Evolutionary conservation across 2,888 invertebrate genomes (phyloP).

Genomic region (Gymnoscelis rufifasciata): DNA sequence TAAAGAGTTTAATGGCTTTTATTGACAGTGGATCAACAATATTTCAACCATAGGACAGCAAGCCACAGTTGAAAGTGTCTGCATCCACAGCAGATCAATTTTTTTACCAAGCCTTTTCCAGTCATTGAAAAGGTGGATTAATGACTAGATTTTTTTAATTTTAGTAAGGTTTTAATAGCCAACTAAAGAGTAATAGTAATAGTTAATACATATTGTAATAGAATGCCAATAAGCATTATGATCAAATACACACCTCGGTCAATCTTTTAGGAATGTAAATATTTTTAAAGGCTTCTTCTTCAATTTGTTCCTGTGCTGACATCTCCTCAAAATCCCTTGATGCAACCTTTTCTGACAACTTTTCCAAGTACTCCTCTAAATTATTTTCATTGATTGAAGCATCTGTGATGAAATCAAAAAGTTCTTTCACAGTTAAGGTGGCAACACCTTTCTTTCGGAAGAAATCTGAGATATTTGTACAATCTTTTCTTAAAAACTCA

Average conservation of each 20-base stretch:
- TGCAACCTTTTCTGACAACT: constrained; percentile 83
- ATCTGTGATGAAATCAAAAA: constrained; percentile 98
- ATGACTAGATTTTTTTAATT: too few species aligned
- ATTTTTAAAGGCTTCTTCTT: constrained; percentile 95
- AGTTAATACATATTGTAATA: too few species aligned
- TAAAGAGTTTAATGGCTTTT: too few species aligned
- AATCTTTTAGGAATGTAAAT: constrained; percentile 95
- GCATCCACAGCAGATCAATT: too few species aligned
- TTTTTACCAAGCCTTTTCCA: too few species aligned
- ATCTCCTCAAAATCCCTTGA: constrained; percentile 81
- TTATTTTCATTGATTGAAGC: constrained; percentile 88
- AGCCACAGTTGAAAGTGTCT: too few species aligned
- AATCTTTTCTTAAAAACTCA: constrained; percentile 96
- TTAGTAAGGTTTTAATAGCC: too few species aligned
- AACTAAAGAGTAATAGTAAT: too few species aligned
- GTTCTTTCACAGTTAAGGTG: constrained; percentile 93
- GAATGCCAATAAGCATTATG: too few species aligned
- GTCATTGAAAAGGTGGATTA: too few species aligned
- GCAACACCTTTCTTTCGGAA: constrained; percentile 93
- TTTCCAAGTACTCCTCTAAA: constrained; percentile 88
- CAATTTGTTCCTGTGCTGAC: constrained; percentile 86
- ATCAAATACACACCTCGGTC: constrained; percentile 83
- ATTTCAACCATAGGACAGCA: too few species aligned
- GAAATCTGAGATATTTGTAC: constrained; percentile 94
- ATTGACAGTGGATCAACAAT: too few species aligned